phyloP scores from a whole-genome alignment of 2,888 invertebrate species.

The Chrysolina oricalcia region DNA sequence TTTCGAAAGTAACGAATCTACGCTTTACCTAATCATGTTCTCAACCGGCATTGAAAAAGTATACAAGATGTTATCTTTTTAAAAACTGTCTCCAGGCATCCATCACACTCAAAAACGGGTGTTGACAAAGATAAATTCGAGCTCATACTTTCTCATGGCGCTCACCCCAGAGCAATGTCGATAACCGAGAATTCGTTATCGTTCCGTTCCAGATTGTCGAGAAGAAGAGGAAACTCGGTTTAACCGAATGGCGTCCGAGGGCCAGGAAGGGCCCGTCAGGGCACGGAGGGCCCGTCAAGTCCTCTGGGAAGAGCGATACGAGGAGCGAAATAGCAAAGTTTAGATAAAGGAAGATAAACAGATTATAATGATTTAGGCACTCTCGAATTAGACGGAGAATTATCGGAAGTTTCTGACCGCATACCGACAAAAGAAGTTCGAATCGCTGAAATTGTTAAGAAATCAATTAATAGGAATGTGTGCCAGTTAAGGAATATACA shows the following conservation, averaged over 20 bases:
- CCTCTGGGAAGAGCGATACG: conserved; percentile 63
- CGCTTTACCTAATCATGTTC: too few species aligned
- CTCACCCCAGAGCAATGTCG: conserved; percentile 23
- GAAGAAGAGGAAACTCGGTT: conserved; percentile 53
- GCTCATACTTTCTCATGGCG: neutral
- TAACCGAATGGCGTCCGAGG: conserved; percentile 57
- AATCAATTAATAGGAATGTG: too few species aligned
- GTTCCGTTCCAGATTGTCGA: conserved; percentile 41
- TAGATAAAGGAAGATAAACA: conserved; percentile 69
- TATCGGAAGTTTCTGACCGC: neutral
- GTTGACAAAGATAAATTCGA: conserved; percentile 4
- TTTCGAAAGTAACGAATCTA: too few species aligned
- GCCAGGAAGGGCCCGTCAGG: conserved; percentile 57
- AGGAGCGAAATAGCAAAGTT: conserved; percentile 67
- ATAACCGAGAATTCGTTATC: conserved; percentile 45
- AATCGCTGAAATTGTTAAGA: too few species aligned
- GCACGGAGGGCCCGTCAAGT: conserved; percentile 57
- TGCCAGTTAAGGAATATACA: too few species aligned
- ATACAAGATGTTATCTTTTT: too few species aligned
- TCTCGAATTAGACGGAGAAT: conserved; percentile 59
- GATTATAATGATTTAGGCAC: conserved; percentile 69
- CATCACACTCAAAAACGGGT: neutral
- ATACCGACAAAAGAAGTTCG: neutral
- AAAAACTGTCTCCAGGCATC: neutral
- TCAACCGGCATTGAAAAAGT: too few species aligned